Conservation (phyloP, 2,113 vertebrate species). For the Clarias gariepinus region DNA sequence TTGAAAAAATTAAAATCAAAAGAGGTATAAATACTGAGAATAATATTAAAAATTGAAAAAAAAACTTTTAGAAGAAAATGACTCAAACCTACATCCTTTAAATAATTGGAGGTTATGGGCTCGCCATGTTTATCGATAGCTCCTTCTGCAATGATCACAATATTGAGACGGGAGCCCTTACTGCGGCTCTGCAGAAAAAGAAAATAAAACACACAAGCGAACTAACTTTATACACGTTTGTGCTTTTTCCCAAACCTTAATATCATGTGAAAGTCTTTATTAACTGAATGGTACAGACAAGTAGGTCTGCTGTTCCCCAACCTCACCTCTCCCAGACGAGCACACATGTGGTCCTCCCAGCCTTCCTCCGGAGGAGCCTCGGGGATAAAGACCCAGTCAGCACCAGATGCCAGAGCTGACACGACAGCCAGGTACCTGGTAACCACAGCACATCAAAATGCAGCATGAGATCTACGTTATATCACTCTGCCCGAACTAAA, state of each 20-base stretch:
- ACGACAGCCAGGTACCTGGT: slow-evolving; percentile 91
- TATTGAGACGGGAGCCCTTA: slow-evolving; percentile 86
- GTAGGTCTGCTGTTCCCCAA: neutral
- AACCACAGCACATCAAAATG: neutral
- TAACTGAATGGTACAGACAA: neutral
- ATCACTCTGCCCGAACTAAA: neutral
- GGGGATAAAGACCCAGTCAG: slow-evolving; percentile 96
- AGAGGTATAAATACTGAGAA: neutral
- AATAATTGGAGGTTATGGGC: slow-evolving; percentile 79
- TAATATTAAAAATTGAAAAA: neutral
- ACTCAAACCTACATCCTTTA: slow-evolving; percentile 78
- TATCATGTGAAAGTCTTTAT: neutral
- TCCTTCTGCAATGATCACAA: slow-evolving; percentile 93
- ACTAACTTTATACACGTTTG: neutral
- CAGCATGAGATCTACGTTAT: neutral
- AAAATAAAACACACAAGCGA: neutral
- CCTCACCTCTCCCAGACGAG: slow-evolving; percentile 81
- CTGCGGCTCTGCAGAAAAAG: slow-evolving; percentile 30
- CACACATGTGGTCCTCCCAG: slow-evolving; percentile 93
- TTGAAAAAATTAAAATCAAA: slow-evolving; percentile 45
- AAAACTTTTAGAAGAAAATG: neutral
- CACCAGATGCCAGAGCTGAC: slow-evolving; percentile 86
- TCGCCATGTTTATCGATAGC: slow-evolving; percentile 79
- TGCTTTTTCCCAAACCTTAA: neutral
- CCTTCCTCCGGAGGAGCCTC: slow-evolving; percentile 88